Evolutionary conservation across 1,140 invertebrate genomes (phyloP).

Genomic region (Drosophila nigrodunni): DNA sequence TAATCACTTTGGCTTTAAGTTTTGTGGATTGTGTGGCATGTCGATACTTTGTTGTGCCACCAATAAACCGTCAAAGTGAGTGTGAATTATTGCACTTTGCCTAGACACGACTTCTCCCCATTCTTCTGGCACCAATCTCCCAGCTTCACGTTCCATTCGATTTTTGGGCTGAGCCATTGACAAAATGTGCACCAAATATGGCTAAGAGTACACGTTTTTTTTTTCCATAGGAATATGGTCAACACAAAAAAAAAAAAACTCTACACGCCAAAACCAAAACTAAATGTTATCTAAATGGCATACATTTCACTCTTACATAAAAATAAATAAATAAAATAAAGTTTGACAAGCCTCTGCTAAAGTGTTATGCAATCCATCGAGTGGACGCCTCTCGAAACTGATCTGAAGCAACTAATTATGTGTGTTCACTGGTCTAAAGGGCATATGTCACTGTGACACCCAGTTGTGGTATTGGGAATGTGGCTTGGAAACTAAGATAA

Average conservation of each 20-base stretch:
- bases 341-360: constrained; percentile 42
- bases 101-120: constrained; percentile 65
- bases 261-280: constrained; percentile 15
- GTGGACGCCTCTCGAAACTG: constrained; percentile 25
- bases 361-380: constrained; percentile 34
- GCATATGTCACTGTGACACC: neutral
- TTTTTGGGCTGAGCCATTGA: constrained; percentile 30
- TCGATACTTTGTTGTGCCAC: constrained; percentile 57
- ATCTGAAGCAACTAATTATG: constrained; percentile 22
- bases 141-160: constrained; percentile 10
- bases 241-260: constrained; percentile 13
- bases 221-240: constrained; percentile 19
- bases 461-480: neutral
- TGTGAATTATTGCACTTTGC: constrained; percentile 82
- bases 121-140: neutral
- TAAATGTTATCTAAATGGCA: constrained; percentile 71
- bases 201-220: constrained; percentile 20
- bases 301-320: constrained; percentile 70
- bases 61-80: constrained; percentile 73
- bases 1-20: constrained; percentile 47
- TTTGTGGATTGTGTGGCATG: constrained; percentile 49
- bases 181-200: constrained; percentile 57
- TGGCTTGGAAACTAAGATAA: neutral
- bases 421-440: constrained; percentile 1
- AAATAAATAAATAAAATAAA: neutral